phyloP scores from a whole-genome alignment of 2,113 vertebrate species.

The Alligator mississippiensis region DNA sequence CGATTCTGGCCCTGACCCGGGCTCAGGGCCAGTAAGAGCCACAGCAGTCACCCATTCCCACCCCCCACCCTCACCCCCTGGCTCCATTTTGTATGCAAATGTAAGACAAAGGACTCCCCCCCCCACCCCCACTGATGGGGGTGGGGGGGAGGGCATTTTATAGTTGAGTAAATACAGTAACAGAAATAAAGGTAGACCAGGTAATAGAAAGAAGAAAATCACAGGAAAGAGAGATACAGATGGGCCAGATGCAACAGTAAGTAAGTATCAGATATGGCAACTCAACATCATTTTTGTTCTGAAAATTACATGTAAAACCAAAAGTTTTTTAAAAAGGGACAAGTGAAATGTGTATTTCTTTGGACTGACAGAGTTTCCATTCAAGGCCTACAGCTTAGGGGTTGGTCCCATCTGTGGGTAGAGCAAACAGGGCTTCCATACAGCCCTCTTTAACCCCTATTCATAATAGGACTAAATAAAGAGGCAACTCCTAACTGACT shows the following conservation, averaged over 20 bases:
- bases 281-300: not conserved
- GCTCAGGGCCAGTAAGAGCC: too few species aligned
- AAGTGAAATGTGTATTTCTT: not conserved
- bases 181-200: not conserved
- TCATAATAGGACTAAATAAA: not conserved
- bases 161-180: not conserved
- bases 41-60: too few species aligned
- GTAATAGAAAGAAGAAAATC: rapidly evolving
- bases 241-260: not conserved
- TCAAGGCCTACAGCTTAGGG: not conserved
- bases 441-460: not conserved
- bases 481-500: not conserved
- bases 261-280: not conserved
- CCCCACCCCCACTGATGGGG: not conserved
- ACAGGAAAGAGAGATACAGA: rapidly evolving
- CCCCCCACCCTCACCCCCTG: too few species aligned
- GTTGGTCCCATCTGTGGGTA: not conserved
- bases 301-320: not conserved
- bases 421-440: not conserved
- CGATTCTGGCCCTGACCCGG: too few species aligned
- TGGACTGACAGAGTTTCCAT: not conserved
- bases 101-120: too few species aligned
- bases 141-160: not conserved
- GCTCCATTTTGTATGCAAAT: too few species aligned
- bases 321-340: not conserved